Base-by-base conservation (phyloP, 2,888 invertebrate species). In the Pandemis corylana region DNA sequence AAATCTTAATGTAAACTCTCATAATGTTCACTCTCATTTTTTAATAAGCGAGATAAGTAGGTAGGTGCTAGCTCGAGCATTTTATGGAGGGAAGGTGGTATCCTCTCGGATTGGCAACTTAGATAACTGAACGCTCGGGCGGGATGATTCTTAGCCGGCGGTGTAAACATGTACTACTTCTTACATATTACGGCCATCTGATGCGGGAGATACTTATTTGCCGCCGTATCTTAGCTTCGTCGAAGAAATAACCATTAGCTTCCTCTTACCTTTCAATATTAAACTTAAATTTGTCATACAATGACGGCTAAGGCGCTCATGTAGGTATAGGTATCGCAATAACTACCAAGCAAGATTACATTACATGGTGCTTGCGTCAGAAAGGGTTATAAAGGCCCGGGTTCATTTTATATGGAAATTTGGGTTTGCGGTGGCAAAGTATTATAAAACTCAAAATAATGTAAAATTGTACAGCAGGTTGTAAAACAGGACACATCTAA, bases 51-150 rank as follows among this genome's bases (percentile, higher is more conserved):
- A 62, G 36, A 7, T 42, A 62, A 0, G 42, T 28, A 62, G 2
- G 42, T 28, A 62, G 2, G 42, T 28, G 12, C 3, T 59, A 59
- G 28, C 28, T 59, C 28, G 9, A 59, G 28, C 5, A 59, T 28
- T 28, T 59, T 46, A 65, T 49, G 46, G 10, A 65, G 20, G 46
- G 15, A 46, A 49, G 46, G 20, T 46, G 46, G 46, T 46, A 12
- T 49, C 42, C 20, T 65, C 12, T 65, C 20, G 49, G 64, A 65
- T 65, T 15, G 64, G 28, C 13, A 15, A 46, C 64, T 65, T 12
- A 46, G 46, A 65, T 65, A 65, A 65, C 46, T 44, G 46, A 64
- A 20, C 20, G 46, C 20, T 64, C 64, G 28, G 13, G 64, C 64
- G 64, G 20, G 46, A 15, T 46, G 28, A 20, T 46, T 28, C 59